Conservation (phyloP, 2,113 vertebrate genomes). For the Menura novaehollandiae region DNA sequence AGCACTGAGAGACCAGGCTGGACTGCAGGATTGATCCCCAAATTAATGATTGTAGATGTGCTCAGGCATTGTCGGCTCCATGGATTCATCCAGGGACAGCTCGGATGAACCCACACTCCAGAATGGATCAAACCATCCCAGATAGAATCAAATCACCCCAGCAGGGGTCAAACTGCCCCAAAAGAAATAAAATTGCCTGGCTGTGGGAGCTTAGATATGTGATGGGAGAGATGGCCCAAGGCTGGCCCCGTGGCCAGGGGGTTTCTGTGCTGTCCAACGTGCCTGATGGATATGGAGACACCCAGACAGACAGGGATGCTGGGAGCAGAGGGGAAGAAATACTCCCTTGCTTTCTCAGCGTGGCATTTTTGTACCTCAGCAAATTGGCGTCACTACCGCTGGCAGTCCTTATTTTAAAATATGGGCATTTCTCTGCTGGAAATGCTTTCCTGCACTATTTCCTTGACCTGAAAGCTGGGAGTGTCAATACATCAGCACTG, state of each 20-base stretch:
- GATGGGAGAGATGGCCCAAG: no score
- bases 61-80: rapidly evolving
- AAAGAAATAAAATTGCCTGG: rapidly evolving
- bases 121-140: neutral
- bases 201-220: neutral
- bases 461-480: neutral
- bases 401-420: neutral
- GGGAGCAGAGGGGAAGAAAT: neutral
- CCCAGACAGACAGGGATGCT: neutral
- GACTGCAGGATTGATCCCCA: neutral
- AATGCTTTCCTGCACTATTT: conserved; percentile 10
- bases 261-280: neutral
- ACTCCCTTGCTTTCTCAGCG: neutral
- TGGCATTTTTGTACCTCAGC: neutral
- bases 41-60: neutral
- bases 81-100: neutral
- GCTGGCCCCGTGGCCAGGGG: rapidly evolving
- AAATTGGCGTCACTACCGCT: neutral
- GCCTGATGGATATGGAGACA: neutral
- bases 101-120: neutral
- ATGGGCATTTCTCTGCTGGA: conserved; percentile 14
- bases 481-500: conserved; percentile 24
- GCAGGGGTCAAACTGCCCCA: no score
- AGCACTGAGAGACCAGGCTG: neutral
- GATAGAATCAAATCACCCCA: neutral